These are phyloP conservation scores for Zeus faber DNA, from an alignment of 2,113 vertebrate species.

Conservation along the genomic window DNA sequence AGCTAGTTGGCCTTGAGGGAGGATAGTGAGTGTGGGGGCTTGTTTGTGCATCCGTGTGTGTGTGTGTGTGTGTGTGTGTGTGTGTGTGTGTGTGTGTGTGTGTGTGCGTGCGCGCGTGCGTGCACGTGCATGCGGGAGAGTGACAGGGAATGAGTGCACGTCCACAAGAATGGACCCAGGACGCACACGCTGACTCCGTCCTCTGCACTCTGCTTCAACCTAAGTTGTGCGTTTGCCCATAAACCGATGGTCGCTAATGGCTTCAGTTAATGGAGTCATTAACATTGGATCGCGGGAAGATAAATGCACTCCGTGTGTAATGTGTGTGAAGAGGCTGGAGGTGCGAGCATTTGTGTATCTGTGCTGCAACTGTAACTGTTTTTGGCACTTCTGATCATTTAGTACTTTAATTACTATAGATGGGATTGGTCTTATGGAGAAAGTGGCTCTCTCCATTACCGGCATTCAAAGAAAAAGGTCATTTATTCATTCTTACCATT, in stretches of 20 bases:
- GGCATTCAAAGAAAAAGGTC: slow-evolving; percentile 46
- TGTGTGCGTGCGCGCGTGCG: neutral
- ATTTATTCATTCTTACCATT: slow-evolving; percentile 41
- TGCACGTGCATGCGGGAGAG: neutral
- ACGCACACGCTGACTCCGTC: slow-evolving; percentile 47
- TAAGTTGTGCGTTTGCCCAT: slow-evolving; percentile 62
- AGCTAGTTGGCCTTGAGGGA: slow-evolving; percentile 40
- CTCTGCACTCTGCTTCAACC: slow-evolving; percentile 56
- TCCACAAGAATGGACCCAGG: slow-evolving; percentile 26
- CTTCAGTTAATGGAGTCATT: slow-evolving; percentile 72
- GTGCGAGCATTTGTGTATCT: slow-evolving; percentile 44
- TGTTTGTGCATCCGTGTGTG: slow-evolving; percentile 22
- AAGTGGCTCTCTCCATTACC: slow-evolving; percentile 20
- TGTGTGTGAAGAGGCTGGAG: slow-evolving; percentile 38
- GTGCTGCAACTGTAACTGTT: slow-evolving; percentile 35
- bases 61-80: slow-evolving; percentile 10
- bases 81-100: slow-evolving; percentile 15
- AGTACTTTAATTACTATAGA: slow-evolving; percentile 18
- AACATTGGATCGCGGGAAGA: slow-evolving; percentile 64
- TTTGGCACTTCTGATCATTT: slow-evolving; percentile 29
- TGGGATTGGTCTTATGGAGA: slow-evolving; percentile 11
- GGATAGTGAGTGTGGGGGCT: neutral
- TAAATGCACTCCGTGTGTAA: slow-evolving; percentile 60
- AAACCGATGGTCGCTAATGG: slow-evolving; percentile 69
- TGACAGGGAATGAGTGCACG: slow-evolving; percentile 33